phyloP scores from a whole-genome alignment of 37 sponge, comb jelly and placozoan species.

The Aplysina aerophoba region DNA sequence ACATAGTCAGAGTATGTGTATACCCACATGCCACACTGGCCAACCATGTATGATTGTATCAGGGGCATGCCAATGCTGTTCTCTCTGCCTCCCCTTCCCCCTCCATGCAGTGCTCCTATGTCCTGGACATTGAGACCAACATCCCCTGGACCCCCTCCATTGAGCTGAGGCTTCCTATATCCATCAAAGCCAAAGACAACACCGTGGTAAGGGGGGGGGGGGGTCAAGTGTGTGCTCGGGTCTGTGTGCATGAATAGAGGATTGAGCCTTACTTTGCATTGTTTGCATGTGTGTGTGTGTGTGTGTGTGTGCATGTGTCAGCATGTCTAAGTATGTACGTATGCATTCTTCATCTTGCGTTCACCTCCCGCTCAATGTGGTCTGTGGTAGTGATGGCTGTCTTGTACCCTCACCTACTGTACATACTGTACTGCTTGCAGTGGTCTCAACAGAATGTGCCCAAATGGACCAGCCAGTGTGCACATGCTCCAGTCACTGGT shows the following conservation, averaged over 20 bases:
- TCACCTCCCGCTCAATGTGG: not conserved
- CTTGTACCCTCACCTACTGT: not conserved
- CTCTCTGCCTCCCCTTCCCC: no score
- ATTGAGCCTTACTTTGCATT: not conserved
- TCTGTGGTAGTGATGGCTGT: not conserved
- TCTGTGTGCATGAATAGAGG: not conserved
- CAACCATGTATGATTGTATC: no score
- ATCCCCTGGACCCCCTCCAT: constrained; percentile 22
- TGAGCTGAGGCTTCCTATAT: constrained; percentile 8
- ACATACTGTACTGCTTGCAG: not conserved
- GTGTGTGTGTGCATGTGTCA: constrained; percentile 1
- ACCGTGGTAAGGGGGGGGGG: not conserved
- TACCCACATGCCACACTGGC: no score
- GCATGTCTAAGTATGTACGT: not conserved
- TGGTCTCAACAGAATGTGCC: constrained; percentile 11
- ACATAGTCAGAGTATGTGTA: no score
- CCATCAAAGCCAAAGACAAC: not conserved
- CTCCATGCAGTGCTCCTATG: constrained; percentile 16
- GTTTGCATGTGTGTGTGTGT: not conserved
- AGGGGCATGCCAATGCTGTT: no score
- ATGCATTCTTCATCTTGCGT: not conserved
- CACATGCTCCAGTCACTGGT: constrained; percentile 18
- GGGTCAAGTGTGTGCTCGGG: not conserved
- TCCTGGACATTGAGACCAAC: constrained; percentile 19
- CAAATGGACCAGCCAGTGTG: not conserved